Evolutionary conservation across 2,797 vertebrate genomes (phyloP).

Genomic region (Sternarchorhynchus goeldii): DNA sequence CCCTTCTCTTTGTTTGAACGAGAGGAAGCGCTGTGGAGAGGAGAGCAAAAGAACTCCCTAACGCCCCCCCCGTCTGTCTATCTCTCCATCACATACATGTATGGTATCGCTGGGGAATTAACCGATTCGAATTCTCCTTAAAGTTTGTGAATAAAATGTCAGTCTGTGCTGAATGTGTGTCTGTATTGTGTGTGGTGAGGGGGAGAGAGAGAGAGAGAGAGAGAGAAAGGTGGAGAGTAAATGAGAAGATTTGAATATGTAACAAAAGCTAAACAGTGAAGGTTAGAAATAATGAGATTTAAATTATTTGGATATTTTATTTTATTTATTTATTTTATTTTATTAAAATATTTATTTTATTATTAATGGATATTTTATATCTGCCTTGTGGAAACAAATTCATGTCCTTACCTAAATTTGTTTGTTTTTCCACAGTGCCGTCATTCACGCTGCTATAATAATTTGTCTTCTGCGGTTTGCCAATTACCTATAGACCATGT

Average conservation of each 20-base stretch:
- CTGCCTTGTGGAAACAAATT: slow-evolving; percentile 47
- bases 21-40: slow-evolving; percentile 30
- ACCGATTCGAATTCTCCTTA: slow-evolving; percentile 44
- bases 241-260: neutral
- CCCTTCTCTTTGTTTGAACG: slow-evolving; percentile 49
- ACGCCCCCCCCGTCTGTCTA: slow-evolving; percentile 7
- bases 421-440: slow-evolving; percentile 26
- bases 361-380: slow-evolving; percentile 4
- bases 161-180: slow-evolving; percentile 36
- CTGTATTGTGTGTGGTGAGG: slow-evolving; percentile 9
- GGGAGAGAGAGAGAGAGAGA: neutral
- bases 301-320: slow-evolving; percentile 18
- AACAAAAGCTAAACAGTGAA: slow-evolving; percentile 4
- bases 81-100: slow-evolving; percentile 38
- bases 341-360: too few relatives aligned
- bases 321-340: too few relatives aligned
- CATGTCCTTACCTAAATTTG: slow-evolving; percentile 22
- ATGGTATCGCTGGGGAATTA: slow-evolving; percentile 38
- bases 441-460: slow-evolving; percentile 26
- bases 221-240: neutral
- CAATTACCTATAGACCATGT: slow-evolving; percentile 43
- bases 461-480: slow-evolving; percentile 20
- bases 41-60: slow-evolving; percentile 39
- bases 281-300: slow-evolving; percentile 26
- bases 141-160: slow-evolving; percentile 49